Conservation (phyloP, 1,140 invertebrate genomes). For the Caenorhabditis tropicalis region DNA sequence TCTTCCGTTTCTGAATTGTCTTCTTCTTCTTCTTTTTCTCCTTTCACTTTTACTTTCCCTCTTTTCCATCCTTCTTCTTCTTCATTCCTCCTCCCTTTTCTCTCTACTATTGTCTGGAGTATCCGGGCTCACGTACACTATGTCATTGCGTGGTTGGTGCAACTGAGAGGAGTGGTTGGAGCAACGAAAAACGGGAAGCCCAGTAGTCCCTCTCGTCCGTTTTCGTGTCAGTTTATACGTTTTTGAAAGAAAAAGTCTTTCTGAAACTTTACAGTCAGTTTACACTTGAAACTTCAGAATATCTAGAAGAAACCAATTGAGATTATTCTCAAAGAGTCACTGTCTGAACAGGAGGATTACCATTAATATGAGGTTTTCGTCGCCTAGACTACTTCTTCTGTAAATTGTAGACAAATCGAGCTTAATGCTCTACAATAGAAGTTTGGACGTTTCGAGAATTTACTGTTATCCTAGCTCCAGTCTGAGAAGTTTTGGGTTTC, state of each 20-base stretch:
- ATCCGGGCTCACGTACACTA: constrained; percentile 25
- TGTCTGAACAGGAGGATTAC: too few species aligned
- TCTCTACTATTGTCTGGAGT: constrained; percentile 22
- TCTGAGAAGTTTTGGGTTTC: too few species aligned
- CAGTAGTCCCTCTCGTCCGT: background rate
- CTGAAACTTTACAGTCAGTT: background rate
- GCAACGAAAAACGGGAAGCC: background rate
- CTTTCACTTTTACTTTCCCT: background rate
- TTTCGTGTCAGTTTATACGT: constrained; percentile 29
- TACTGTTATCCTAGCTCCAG: too few species aligned
- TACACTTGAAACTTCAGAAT: too few species aligned
- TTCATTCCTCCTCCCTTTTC: background rate
- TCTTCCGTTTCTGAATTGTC: too few species aligned
- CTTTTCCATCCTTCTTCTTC: constrained; percentile 1
- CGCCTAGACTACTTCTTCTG: too few species aligned
- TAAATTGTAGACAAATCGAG: too few species aligned
- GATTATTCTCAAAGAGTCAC: too few species aligned
- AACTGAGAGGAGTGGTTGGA: background rate
- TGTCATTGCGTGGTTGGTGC: background rate
- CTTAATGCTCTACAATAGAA: too few species aligned
- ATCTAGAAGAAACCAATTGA: too few species aligned
- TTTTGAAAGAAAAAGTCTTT: background rate
- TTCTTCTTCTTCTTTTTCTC: background rate
- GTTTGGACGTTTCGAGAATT: too few species aligned
- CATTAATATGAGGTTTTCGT: too few species aligned